A percentile compares a stretch with the other conserved stretches of the same genome.
These are phyloP conservation scores for Drosophila mauritiana DNA, from an alignment of 1,140 invertebrate species.

Conservation along the genomic window DNA sequence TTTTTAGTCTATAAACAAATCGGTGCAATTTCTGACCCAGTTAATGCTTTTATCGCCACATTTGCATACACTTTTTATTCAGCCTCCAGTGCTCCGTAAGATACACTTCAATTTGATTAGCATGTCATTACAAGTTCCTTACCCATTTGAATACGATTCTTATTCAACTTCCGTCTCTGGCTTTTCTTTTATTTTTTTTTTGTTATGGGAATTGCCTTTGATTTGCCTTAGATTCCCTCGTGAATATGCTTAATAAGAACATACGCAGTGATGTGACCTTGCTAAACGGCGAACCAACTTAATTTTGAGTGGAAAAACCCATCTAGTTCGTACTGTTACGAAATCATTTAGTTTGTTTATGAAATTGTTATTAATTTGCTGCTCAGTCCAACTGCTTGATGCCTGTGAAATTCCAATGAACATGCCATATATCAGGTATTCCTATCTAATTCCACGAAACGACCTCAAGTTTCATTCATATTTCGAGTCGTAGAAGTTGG, in stretches of 20 bases:
- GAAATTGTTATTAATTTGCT: too few species aligned
- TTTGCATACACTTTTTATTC: constrained; percentile 8
- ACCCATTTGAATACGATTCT: constrained; percentile 4
- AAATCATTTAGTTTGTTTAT: too few species aligned
- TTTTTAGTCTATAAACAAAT: too few species aligned
- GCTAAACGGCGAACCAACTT: neutral
- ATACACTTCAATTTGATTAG: constrained; percentile 3
- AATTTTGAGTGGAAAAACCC: too few species aligned
- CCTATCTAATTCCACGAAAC: neutral
- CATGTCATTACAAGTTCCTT: neutral
- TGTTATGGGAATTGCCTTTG: neutral
- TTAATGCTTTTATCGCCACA: neutral
- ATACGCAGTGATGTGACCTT: neutral
- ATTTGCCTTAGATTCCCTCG: neutral
- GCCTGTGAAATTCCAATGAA: neutral
- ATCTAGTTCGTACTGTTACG: too few species aligned
- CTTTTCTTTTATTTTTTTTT: too few species aligned
- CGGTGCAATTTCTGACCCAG: neutral
- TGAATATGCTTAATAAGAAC: neutral
- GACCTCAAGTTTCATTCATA: constrained; percentile 6
- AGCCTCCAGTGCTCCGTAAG: neutral
- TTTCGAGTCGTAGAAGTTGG: constrained; percentile 1
- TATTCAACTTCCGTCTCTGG: constrained; percentile 7
- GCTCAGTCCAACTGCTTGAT: too few species aligned
- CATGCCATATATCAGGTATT: neutral